Evolutionary conservation across 2,797 vertebrate species (phyloP).

Genomic region (Loriculus beryllinus): DNA sequence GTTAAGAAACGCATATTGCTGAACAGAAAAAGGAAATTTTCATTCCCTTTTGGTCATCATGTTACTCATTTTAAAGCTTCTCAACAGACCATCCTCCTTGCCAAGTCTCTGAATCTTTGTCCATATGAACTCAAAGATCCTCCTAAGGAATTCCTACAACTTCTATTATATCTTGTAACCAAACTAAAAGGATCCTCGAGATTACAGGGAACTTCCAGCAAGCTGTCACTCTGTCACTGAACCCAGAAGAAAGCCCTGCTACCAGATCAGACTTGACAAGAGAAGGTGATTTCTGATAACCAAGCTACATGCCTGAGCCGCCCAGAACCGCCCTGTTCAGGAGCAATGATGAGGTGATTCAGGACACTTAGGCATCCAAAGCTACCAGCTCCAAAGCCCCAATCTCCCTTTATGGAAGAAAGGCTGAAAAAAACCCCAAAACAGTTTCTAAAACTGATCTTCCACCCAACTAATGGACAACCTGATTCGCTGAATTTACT

Average conservation of each 20-base stretch:
- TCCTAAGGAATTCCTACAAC: background rate
- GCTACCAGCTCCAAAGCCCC: background rate
- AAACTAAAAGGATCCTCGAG: background rate
- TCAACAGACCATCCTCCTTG: background rate
- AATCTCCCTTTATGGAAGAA: background rate
- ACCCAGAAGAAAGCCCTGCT: background rate
- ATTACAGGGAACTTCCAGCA: background rate
- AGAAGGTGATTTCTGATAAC: background rate
- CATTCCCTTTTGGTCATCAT: background rate
- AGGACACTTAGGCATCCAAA: background rate
- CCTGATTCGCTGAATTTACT: background rate
- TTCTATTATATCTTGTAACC: background rate
- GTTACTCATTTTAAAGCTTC: background rate
- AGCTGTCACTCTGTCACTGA: background rate
- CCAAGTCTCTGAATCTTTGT: background rate
- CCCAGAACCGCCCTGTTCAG: accelerated
- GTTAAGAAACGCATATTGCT: background rate
- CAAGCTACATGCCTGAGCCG: background rate
- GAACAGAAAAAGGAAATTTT: background rate
- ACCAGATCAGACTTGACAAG: background rate
- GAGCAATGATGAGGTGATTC: background rate
- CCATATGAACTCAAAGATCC: background rate
- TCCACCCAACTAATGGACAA: background rate
- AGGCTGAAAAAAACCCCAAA: accelerated
- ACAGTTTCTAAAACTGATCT: background rate